A percentile compares a stretch with the other conserved stretches of the same genome.
Evolutionary conservation across 2,113 vertebrate genomes (phyloP).

Genomic region (Albula goreensis): DNA sequence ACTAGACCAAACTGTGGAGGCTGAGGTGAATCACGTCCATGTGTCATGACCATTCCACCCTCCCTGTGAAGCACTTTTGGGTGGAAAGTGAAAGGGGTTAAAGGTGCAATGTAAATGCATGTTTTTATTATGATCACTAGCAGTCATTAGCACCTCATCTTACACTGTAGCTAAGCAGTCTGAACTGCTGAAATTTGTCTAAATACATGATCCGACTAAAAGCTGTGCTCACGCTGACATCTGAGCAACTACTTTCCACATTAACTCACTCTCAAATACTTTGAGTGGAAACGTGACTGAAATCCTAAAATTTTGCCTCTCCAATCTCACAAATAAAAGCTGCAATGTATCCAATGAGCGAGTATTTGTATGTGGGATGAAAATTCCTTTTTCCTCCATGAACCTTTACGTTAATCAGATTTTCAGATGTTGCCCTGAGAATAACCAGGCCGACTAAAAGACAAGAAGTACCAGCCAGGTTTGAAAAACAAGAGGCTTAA

Average conservation of each 20-base stretch:
- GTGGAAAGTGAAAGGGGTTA: not conserved
- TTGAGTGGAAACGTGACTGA: not conserved
- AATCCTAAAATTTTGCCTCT: not conserved
- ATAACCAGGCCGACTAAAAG: constrained; percentile 45
- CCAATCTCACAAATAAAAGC: not conserved
- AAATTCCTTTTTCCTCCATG: not conserved
- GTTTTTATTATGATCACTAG: not conserved
- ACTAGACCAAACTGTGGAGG: not conserved
- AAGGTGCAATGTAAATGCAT: not conserved
- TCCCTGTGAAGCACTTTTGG: not conserved
- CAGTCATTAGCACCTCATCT: not conserved
- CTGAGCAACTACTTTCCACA: not conserved
- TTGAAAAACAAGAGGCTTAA: constrained; percentile 53
- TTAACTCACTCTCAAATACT: not conserved
- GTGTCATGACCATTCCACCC: not conserved
- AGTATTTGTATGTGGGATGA: not conserved
- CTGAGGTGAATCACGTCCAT: not conserved
- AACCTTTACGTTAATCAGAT: not conserved
- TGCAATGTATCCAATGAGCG: not conserved
- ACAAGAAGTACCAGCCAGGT: constrained; percentile 53
- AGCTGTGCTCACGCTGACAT: not conserved
- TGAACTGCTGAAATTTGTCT: not conserved
- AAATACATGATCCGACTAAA: not conserved
- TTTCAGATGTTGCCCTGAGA: constrained; percentile 22
- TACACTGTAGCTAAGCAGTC: not conserved